A percentile compares a stretch with the other conserved stretches of the same genome.
phyloP scores from a whole-genome alignment of 1,140 invertebrate genomes.

The Pseudomyrmex flavicornis region DNA sequence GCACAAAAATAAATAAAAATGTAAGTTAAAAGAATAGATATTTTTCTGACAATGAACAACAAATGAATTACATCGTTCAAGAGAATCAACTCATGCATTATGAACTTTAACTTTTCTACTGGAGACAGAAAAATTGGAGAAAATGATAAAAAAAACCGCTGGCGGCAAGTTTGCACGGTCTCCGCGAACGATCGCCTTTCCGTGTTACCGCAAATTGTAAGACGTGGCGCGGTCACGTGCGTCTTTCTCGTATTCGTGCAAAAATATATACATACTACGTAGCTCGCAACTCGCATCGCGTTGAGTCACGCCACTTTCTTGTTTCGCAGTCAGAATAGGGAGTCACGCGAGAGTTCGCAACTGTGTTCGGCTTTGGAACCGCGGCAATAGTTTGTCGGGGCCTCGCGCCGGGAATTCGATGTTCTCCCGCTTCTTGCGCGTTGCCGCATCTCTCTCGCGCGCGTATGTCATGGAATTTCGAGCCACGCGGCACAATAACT shows the following conservation, averaged over 20 bases:
- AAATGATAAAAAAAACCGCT: conserved; percentile 61
- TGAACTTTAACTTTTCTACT: neutral
- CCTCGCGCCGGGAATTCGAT: conserved; percentile 39
- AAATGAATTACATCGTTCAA: conserved; percentile 51
- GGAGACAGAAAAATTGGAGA: conserved; percentile 47
- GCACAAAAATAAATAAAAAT: no score
- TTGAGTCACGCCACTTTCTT: conserved; percentile 54
- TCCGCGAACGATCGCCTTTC: conserved; percentile 66
- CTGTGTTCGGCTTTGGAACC: conserved; percentile 40
- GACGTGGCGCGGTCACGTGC: conserved; percentile 36
- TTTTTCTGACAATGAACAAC: neutral
- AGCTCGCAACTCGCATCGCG: conserved; percentile 18
- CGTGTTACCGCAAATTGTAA: conserved; percentile 32
- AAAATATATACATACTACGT: no score
- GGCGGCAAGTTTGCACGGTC: conserved; percentile 54
- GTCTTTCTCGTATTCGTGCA: conserved; percentile 19
- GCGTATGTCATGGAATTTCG: conserved; percentile 34
- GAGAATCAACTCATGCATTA: conserved; percentile 39
- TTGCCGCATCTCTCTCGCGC: conserved; percentile 17
- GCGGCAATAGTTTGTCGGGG: conserved; percentile 51
- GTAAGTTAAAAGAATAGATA: no score
- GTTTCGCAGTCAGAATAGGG: conserved; percentile 42
- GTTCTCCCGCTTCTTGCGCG: conserved; percentile 47
- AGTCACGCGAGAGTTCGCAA: conserved; percentile 45
- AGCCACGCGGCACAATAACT: conserved; percentile 26